Conservation (phyloP, 2,797 vertebrate species). For the Dendrocincla fuliginosa region DNA sequence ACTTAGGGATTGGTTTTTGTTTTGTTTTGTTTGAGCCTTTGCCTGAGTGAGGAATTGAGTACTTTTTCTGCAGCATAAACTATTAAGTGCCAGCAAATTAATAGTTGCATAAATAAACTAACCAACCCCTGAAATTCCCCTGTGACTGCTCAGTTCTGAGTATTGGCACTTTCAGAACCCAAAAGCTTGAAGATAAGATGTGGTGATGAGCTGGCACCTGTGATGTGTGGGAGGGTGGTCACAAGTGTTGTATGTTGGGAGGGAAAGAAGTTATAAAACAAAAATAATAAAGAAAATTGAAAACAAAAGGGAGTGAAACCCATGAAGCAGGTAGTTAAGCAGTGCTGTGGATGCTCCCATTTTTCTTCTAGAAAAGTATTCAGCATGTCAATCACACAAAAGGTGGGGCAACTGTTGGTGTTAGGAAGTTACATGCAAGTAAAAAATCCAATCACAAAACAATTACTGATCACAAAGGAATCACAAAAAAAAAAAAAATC, state of each 20-base stretch:
- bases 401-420: neutral
- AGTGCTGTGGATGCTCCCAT: neutral
- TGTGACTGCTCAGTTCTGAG: neutral
- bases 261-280: neutral
- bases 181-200: neutral
- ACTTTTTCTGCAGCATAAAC: neutral
- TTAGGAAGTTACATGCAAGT: neutral
- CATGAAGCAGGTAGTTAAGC: neutral
- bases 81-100: neutral
- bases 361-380: neutral
- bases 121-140: neutral
- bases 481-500: neutral
- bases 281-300: neutral
- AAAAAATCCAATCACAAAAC: neutral
- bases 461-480: neutral
- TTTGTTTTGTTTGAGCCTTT: neutral
- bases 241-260: neutral
- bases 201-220: neutral
- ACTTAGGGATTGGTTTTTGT: accelerated
- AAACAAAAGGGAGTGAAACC: neutral
- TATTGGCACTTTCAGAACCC: neutral
- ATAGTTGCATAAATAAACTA: neutral
- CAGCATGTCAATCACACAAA: neutral
- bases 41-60: neutral
- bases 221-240: accelerated